phyloP scores from a whole-genome alignment of 2,797 vertebrate species.

The Poecile montanus region DNA sequence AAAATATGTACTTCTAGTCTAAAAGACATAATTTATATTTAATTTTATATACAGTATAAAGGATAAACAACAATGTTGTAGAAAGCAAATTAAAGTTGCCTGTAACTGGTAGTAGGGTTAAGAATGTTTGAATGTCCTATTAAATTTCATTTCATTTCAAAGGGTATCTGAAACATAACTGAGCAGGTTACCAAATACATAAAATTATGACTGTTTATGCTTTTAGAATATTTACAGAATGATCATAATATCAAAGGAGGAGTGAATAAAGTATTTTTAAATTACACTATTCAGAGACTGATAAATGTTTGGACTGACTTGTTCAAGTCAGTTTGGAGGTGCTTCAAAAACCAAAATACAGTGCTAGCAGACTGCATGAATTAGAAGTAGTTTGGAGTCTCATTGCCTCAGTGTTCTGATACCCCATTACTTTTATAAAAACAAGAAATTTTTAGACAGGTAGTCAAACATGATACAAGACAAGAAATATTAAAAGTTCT shows the following conservation, averaged over 20 bases:
- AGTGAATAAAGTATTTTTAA: neutral
- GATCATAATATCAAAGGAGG: neutral
- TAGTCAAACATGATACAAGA: neutral
- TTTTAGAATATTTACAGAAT: neutral
- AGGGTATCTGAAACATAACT: neutral
- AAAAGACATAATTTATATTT: neutral
- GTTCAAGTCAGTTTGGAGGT: neutral
- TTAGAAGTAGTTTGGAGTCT: neutral
- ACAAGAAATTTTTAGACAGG: neutral
- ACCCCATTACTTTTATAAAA: neutral
- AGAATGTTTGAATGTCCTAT: neutral
- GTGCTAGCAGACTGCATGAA: neutral
- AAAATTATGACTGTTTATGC: neutral
- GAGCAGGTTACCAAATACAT: neutral
- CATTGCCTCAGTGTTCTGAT: neutral
- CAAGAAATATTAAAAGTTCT: neutral
- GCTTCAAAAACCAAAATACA: neutral
- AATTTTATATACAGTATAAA: neutral
- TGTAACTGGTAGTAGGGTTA: neutral
- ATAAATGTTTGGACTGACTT: neutral
- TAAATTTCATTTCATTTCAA: neutral
- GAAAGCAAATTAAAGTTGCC: neutral
- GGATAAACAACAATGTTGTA: neutral
- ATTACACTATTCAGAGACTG: neutral
- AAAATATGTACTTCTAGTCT: neutral